These are phyloP conservation scores for Macrotus californicus DNA, from an alignment of 2,113 vertebrate genomes.

Conservation along the genomic window DNA sequence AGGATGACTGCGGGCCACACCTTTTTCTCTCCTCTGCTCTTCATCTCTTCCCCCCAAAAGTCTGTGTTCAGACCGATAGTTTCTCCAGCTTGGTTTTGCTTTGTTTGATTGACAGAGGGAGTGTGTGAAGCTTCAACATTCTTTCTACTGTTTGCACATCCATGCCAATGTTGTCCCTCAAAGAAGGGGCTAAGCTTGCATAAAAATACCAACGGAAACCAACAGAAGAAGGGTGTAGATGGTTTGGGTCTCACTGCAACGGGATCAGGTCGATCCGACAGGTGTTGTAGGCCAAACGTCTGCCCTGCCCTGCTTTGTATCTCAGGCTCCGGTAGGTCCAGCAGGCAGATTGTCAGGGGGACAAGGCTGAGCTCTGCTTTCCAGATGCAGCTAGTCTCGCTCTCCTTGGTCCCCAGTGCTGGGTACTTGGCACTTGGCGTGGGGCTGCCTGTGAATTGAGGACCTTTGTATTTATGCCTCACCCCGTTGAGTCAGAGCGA, in stretches of 20 bases:
- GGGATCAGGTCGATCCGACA: neutral
- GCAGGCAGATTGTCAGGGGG: neutral
- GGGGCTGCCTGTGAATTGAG: neutral
- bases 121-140: neutral
- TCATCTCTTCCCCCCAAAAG: neutral
- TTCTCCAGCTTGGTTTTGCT: constrained; percentile 18
- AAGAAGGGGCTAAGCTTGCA: neutral
- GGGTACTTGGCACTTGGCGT: neutral
- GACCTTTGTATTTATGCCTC: neutral
- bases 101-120: constrained; percentile 22
- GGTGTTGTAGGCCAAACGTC: neutral
- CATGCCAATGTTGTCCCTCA: neutral
- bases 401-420: neutral
- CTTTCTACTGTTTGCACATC: neutral
- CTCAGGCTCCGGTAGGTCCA: neutral
- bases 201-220: neutral
- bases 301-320: neutral
- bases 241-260: neutral
- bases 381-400: neutral
- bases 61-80: neutral
- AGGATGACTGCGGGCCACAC: accelerated
- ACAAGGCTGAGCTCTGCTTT: neutral
- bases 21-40: neutral
- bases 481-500: neutral
- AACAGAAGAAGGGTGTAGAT: neutral